Evolutionary conservation across 1,140 invertebrate species (phyloP), one percentile per base, ranked within the genome.

Genomic region (Bombus turneri): DNA sequence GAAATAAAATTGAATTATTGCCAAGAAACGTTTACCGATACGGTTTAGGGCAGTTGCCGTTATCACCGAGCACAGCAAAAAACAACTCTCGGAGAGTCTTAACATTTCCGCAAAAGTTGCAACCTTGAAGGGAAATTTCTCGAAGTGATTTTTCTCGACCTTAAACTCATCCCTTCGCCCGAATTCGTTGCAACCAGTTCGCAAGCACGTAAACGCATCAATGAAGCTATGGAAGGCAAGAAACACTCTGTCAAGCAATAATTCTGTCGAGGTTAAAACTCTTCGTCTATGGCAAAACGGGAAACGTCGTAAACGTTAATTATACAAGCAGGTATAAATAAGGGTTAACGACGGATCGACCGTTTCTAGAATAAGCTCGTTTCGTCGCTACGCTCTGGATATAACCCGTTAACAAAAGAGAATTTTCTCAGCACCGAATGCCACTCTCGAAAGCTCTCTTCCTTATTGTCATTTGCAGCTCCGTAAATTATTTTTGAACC

Each of bases 311-410:
- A 86, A 86, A 81, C 31, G 85, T 80, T 86, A 86, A 81, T 86
- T 82, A 86, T 41, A 47, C 25, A 43, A 28, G 41, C 53, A 83
- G 83, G 77, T 81, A 81, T 85, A 85, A 86, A 87, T 81, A 87
- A 86, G 78, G 68, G 83, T 66, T 80, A 25, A 81, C 64, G 71
- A 62, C 72, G 71, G 75, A 47, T 57, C 28, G 69, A 9, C 25
- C 69, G 77, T 85, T 80, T 62, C 76, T 8, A 28, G 31, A 76
- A 59, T 25, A 31, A 37, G n/a, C 31, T 18, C 59, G 47, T 39
- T 25, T 4, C 28, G 3, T 13, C 75, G 83, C 34, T 25, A 37
- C 59, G n/a, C n/a, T 31, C n/a, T 66, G 47, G 62, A 53, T 57
- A 66, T 22, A 53, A 31, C 69, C 69, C 59, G 25, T 41, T 81